Percentiles rank a stretch among this genome's conserved stretches.
phyloP scores from a whole-genome alignment of 2,113 vertebrate genomes.

The Microtus oregoni region DNA sequence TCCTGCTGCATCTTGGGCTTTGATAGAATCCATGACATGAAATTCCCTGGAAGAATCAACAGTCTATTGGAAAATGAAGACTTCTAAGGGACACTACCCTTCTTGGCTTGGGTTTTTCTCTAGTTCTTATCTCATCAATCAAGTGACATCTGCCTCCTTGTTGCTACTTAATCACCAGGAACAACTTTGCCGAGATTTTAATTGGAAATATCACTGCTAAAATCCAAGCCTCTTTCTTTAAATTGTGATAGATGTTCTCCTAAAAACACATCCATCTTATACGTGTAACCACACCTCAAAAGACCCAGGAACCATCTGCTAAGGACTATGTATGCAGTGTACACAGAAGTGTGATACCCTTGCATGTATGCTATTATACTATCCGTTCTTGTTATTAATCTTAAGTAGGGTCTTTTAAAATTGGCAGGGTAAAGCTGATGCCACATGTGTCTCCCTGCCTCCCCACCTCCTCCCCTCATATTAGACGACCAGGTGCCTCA shows the following conservation, averaged over 20 bases:
- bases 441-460: neutral
- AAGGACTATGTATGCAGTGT: neutral
- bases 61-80: conserved; percentile 40
- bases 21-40: neutral
- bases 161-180: conserved; percentile 44
- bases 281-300: neutral
- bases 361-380: neutral
- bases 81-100: neutral
- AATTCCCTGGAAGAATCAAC: conserved; percentile 4
- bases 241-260: neutral
- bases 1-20: neutral
- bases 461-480: too few relatives aligned
- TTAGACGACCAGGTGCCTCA: neutral
- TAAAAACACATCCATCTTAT: neutral
- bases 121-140: conserved; percentile 46
- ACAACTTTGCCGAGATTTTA: conserved; percentile 52
- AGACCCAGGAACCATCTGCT: neutral
- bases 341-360: neutral
- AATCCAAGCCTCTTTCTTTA: neutral
- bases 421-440: neutral
- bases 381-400: neutral
- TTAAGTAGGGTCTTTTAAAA: neutral
- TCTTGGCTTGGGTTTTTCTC: conserved; percentile 45
- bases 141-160: conserved; percentile 45
- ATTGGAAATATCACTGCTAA: conserved; percentile 47